Conservation (phyloP, 2,113 vertebrate genomes). For the Pelecanoides urinatrix region DNA sequence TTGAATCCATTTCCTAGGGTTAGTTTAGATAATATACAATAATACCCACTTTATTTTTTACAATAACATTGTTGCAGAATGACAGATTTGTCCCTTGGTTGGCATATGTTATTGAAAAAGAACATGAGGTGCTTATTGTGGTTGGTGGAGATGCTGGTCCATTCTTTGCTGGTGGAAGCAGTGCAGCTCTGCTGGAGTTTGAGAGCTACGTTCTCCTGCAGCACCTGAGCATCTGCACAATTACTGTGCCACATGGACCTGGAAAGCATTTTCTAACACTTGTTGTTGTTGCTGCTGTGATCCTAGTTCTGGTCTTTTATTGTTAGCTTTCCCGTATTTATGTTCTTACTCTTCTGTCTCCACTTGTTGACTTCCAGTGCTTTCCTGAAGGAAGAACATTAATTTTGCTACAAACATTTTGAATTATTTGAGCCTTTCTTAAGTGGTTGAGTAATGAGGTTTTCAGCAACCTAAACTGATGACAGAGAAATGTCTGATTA, state of each 20-base stretch:
- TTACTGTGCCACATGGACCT: background rate
- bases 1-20: background rate
- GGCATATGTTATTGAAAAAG: background rate
- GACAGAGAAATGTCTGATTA: background rate
- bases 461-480: background rate
- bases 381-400: background rate
- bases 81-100: background rate
- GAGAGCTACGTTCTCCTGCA: background rate
- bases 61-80: background rate
- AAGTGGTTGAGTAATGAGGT: background rate
- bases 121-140: background rate
- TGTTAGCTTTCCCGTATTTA: background rate
- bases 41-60: background rate
- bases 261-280: background rate
- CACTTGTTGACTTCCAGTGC: background rate
- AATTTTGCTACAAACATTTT: background rate
- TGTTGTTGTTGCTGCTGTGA: background rate
- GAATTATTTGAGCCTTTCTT: background rate
- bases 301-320: background rate
- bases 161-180: background rate
- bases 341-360: background rate
- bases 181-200: background rate
- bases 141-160: background rate
- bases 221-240: background rate
- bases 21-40: background rate